Base-by-base conservation (phyloP, 2,888 invertebrate species). In the Isoperla grammatica region DNA sequence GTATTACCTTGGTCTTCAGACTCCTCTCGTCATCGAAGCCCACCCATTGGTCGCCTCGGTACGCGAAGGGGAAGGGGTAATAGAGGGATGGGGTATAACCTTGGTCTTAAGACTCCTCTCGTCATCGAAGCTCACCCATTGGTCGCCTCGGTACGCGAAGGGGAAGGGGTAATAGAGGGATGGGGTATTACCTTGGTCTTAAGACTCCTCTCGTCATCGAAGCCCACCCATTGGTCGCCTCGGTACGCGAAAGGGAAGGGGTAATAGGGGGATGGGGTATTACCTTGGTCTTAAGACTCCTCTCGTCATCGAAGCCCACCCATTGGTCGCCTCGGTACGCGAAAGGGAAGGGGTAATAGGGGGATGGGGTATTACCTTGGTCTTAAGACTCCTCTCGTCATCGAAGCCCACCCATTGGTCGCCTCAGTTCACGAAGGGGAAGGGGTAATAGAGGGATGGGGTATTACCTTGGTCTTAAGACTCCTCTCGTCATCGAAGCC, bases 351-450 rank as follows among this genome's bases (percentile, higher is more conserved):
- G n/a, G n/a, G n/a, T n/a, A 13, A 22, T 42, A 43, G 20, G 42
- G 53, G 37, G 39, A 43, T 46, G 11, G n/a, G n/a, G n/a, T n/a
- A n/a, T n/a, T 72, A 93, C 94, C 85, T 95, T 95, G 37, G 91
- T 92, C 70, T 90, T 89, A 17, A 95, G 81, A 67, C 92, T 92
- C 67, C 95, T 82, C 69, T 94, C 94, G 69, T 95, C 95, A 70
- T 95, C 95, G 68, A 95, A 95, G 61, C 95, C 95, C 23, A 95
- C 91, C 95, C 95, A 95, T 68, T 95, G 94, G 73, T 93, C 88
- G 4, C 83, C 87, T 65, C 86, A 83, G 75, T 95, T 95, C 0
- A 95, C 94, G 73, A 96, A 96, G 6, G 96, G 96, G 57, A 93
- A n/a, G n/a, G n/a, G n/a, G n/a, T n/a, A 13, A 17, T 57, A 39